Percentiles rank a stretch among this genome's conserved stretches.
phyloP scores from a whole-genome alignment of 2,113 vertebrate genomes.

The Chaetura pelagica region DNA sequence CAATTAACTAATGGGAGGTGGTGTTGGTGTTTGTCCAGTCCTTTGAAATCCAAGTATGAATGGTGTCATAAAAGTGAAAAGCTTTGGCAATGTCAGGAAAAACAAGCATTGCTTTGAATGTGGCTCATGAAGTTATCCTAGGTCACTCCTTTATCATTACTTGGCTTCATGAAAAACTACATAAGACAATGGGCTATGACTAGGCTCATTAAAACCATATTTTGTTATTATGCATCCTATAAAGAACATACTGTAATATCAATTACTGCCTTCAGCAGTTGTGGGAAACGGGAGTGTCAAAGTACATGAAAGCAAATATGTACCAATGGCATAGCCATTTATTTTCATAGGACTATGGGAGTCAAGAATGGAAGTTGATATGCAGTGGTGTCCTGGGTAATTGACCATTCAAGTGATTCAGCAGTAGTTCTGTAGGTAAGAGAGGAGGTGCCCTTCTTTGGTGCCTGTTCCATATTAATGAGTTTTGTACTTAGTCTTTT shows the following conservation, averaged over 20 bases:
- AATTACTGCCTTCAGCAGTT: conserved; percentile 47
- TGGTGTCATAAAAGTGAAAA: background rate
- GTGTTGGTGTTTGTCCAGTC: background rate
- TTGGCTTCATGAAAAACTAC: conserved; percentile 39
- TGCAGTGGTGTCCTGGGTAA: conserved; percentile 50
- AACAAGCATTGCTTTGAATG: background rate
- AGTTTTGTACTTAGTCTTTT: background rate
- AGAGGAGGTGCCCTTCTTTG: conserved; percentile 27
- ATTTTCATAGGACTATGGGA: conserved; percentile 37
- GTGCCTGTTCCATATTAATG: conserved; percentile 26
- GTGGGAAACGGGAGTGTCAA: background rate
- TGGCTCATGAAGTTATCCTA: background rate
- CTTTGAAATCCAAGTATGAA: background rate
- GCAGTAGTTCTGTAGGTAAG: background rate
- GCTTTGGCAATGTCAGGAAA: background rate
- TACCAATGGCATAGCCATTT: conserved; percentile 14
- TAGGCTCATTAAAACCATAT: conserved; percentile 38
- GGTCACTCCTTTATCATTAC: conserved; percentile 9
- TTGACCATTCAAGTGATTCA: conserved; percentile 18
- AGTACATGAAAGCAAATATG: background rate
- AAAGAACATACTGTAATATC: conserved; percentile 37
- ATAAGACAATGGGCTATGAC: conserved; percentile 47
- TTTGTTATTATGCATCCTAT: conserved; percentile 18
- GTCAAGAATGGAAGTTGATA: conserved; percentile 43
- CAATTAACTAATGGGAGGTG: background rate